A percentile compares a stretch with the other conserved stretches of the same genome.
These are phyloP conservation scores for Rhizoglyphus robini DNA, from an alignment of 1,140 invertebrate genomes.

Conservation along the genomic window DNA sequence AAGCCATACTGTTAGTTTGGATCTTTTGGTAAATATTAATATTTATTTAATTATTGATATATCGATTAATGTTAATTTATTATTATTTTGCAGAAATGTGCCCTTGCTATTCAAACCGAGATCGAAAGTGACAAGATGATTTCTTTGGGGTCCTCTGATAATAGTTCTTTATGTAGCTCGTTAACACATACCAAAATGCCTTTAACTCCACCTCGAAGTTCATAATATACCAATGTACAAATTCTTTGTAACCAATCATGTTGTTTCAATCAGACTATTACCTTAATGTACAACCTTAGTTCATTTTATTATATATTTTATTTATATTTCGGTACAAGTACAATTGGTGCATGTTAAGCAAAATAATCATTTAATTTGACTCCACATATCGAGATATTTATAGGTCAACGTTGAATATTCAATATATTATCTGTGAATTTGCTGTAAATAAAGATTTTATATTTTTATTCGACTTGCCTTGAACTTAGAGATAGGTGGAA, in stretches of 20 bases:
- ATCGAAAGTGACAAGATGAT: slow-evolving; percentile 9
- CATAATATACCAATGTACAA: no score
- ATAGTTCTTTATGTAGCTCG: not conserved
- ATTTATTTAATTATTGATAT: not conserved
- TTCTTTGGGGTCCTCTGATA: not conserved
- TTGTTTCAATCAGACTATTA: no score
- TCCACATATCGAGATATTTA: no score
- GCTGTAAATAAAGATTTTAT: no score
- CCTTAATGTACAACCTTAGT: no score
- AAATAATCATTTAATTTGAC: no score
- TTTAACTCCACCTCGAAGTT: slow-evolving; percentile 9
- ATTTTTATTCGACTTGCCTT: slow-evolving; percentile 5
- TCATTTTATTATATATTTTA: no score
- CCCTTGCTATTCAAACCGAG: slow-evolving; percentile 20
- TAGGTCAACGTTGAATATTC: no score
- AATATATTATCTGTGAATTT: no score
- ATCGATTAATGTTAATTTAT: not conserved
- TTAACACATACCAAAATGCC: slow-evolving; percentile 4
- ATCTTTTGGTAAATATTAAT: slow-evolving; percentile 56
- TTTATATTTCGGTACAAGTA: no score
- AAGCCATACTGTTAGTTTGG: slow-evolving; percentile 64
- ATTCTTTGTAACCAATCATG: no score
- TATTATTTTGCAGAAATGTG: slow-evolving; percentile 18
- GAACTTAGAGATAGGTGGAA: not conserved
- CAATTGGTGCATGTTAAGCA: no score